These are phyloP conservation scores for Hapalemur alaotrensis DNA, from an alignment of 2,797 vertebrate species.

Conservation along the genomic window DNA sequence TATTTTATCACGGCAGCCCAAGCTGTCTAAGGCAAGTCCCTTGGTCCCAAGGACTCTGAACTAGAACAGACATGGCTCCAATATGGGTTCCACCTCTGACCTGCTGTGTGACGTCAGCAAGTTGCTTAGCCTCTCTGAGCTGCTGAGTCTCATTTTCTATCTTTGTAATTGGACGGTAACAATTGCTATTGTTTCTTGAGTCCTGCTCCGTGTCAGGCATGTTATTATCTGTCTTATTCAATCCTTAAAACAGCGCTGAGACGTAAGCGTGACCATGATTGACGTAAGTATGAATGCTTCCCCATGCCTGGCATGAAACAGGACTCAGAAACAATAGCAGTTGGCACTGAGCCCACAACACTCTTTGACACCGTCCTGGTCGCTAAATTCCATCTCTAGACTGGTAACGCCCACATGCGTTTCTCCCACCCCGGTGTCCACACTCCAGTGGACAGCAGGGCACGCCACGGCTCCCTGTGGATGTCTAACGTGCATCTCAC, in stretches of 20 bases:
- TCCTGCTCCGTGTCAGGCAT: background rate
- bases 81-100: background rate
- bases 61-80: background rate
- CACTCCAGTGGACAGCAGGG: background rate
- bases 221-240: background rate
- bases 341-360: background rate
- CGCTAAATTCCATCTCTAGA: background rate
- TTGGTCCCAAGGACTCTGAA: background rate
- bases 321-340: background rate
- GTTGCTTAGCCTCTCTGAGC: background rate
- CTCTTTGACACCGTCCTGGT: background rate
- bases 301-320: background rate
- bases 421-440: background rate
- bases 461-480: fast-evolving
- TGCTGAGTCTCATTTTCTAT: background rate
- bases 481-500: background rate
- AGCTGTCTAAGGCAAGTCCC: background rate
- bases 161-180: background rate
- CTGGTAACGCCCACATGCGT: background rate
- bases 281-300: background rate
- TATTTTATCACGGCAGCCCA: background rate
- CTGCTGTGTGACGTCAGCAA: background rate
- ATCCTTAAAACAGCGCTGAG: background rate
- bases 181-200: background rate
- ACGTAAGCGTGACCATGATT: background rate